Evolutionary conservation across 1,140 invertebrate species (phyloP), one percentile per base, ranked within the genome.

Genomic region (Pteromalus puparum): DNA sequence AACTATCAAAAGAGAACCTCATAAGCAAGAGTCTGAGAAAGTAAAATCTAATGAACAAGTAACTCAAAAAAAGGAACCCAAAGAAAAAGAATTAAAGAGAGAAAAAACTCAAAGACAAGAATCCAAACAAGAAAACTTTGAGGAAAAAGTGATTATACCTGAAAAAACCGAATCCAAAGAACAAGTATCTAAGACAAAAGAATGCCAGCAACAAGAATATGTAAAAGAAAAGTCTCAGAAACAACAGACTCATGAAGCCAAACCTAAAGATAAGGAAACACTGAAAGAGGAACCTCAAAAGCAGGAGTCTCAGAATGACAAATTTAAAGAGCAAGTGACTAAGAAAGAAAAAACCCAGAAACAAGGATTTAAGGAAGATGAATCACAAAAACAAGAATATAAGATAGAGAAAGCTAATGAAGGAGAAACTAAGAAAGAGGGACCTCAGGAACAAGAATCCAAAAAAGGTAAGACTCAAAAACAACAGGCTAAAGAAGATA

Each of bases 31-130:
- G 7, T 42, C 38, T 42, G 6, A 42, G 38, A 42, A 42, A 42
- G 10, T 10, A 42, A 42, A 42, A 42, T 1, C 10, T 42, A 7
- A 42, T 1, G 7, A 42, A 42, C 38, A 42, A 42, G 38, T 42
- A 42, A 42, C 38, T 42, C 0, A 42, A 10, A 9, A 9, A 42
- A 9, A n/a, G 5, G 1, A 67, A n/a, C 0, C 65, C 65, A 7
- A 24, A 7, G 0, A 0, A 67, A 15, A 24, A 67, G 18, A 28
- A 26, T 7, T 4, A 24, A 48, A 79, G 28, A 79, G 38, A 42
- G 74, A 87, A 53, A 82, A 82, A 77, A 21, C 13, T 77, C 15
- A 79, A 61, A 79, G 10, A 18, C 21, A 68, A 3, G 61, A 26
- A 26, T 13, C 61, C 3, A 21, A 42, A 9, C 38, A 42, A 42